These are phyloP conservation scores for Molothrus aeneus DNA, from an alignment of 2,797 vertebrate genomes.

Conservation along the genomic window DNA sequence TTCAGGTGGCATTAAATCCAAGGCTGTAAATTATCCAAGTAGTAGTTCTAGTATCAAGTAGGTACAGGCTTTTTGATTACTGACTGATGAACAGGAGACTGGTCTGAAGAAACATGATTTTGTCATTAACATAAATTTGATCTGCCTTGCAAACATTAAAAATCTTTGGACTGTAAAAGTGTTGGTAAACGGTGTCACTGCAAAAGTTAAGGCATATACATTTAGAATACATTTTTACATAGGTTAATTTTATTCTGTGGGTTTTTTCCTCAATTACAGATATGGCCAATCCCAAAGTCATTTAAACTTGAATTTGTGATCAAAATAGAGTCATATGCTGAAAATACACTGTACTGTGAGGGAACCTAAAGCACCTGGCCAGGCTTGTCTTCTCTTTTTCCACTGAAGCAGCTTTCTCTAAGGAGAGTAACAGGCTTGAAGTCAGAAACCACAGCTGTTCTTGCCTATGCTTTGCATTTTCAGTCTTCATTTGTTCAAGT, in stretches of 20 bases:
- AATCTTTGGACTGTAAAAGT: background rate
- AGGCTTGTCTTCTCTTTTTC: background rate
- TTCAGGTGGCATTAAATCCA: background rate
- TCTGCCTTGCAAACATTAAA: background rate
- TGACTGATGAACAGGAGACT: background rate
- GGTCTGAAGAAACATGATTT: background rate
- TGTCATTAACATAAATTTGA: background rate
- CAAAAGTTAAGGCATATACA: background rate
- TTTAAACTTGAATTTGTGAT: background rate
- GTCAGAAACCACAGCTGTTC: conserved; percentile 48
- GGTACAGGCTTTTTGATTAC: background rate
- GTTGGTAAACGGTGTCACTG: background rate
- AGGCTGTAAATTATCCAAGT: background rate
- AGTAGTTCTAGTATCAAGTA: background rate
- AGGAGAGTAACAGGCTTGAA: conserved; percentile 14
- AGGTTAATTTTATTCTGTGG: background rate
- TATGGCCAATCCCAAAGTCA: background rate
- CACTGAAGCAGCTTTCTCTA: background rate
- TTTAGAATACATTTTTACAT: background rate
- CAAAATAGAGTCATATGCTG: background rate
- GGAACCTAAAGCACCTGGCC: background rate
- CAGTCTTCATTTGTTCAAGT: conserved; percentile 42
- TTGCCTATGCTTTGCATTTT: conserved; percentile 18
- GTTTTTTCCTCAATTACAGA: background rate
- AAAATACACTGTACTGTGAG: background rate